These are phyloP conservation scores for Sciurus vulgaris DNA, from an alignment of 2,797 vertebrate species.

Conservation along the genomic window DNA sequence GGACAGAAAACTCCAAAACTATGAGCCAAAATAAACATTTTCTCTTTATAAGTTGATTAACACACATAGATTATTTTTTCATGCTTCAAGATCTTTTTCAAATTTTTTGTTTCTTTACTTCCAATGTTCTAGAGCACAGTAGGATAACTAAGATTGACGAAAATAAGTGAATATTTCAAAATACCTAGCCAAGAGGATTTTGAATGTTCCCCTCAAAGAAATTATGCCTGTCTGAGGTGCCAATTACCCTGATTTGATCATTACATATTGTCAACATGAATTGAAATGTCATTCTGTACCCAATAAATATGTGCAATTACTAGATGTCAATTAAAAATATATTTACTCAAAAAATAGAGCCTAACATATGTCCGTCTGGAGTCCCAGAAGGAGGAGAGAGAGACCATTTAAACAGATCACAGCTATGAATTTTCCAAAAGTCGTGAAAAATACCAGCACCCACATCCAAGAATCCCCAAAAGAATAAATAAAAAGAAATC, in stretches of 20 bases:
- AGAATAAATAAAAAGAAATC: not conserved
- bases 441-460: not conserved
- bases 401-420: not conserved
- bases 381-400: not conserved
- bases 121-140: not conserved
- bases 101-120: not conserved
- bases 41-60: too few relatives aligned
- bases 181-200: not conserved
- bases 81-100: not conserved
- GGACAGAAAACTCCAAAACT: too few relatives aligned
- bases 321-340: not conserved
- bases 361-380: not conserved
- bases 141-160: not conserved
- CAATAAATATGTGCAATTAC: not conserved
- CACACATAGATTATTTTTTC: not conserved
- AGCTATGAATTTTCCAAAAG: constrained; percentile 3
- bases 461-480: not conserved
- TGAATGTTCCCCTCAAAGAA: not conserved
- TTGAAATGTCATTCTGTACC: not conserved
- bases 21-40: too few relatives aligned
- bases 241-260: not conserved
- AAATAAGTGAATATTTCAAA: not conserved
- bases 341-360: not conserved
- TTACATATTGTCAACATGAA: not conserved
- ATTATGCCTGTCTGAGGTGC: not conserved